Conservation (phyloP, 2,888 invertebrate species). For the Aelia acuminata region DNA sequence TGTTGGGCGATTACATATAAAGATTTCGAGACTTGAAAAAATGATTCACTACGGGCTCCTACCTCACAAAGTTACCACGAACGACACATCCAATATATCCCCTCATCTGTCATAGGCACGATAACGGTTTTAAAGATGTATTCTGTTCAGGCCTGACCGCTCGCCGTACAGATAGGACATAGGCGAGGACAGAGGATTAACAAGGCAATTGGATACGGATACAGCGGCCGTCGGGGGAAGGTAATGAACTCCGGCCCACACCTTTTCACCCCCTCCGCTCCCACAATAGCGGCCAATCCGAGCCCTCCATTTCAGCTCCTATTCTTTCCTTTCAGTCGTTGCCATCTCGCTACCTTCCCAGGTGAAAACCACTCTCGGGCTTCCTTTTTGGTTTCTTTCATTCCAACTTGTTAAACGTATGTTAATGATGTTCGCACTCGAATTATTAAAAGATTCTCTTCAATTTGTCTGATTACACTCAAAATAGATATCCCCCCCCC, state of each 20-base stretch:
- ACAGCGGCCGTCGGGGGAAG: neutral
- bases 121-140: neutral
- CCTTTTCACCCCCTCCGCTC: neutral
- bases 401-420: neutral
- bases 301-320: neutral
- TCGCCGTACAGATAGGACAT: neutral
- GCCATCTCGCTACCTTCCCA: neutral
- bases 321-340: neutral
- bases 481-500: no score
- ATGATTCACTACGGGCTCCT: neutral
- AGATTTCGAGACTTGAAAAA: neutral
- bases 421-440: neutral
- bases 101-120: neutral
- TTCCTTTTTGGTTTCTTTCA: neutral
- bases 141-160: neutral
- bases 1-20: neutral
- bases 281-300: neutral
- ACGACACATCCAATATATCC: neutral
- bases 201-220: neutral
- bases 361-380: neutral
- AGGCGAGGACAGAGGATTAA: neutral
- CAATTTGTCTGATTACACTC: no score
- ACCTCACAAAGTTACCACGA: neutral
- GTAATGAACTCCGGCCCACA: slow-evolving; percentile 1
- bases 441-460: no score